A percentile compares a stretch with the other conserved stretches of the same genome.
phyloP scores from a whole-genome alignment of 2,113 vertebrate species.

The Spea bombifrons region DNA sequence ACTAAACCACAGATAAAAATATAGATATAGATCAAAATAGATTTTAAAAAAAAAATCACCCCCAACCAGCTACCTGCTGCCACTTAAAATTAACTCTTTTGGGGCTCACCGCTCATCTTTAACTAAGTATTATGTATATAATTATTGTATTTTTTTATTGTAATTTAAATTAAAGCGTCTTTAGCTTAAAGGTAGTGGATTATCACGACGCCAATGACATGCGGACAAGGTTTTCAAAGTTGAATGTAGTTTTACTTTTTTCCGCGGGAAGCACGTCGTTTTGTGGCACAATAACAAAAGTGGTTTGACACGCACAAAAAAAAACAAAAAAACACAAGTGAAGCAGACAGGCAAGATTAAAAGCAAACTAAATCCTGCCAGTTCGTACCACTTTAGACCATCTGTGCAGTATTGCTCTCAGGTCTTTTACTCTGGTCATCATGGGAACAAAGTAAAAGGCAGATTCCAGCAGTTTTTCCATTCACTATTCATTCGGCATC shows the following conservation, averaged over 20 bases:
- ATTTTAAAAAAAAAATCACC: too few species aligned
- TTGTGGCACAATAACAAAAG: constrained; percentile 19
- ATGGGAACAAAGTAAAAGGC: constrained; percentile 89
- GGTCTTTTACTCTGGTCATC: constrained; percentile 86
- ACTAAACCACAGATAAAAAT: too few species aligned
- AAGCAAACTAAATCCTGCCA: constrained; percentile 57
- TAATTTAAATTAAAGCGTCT: not conserved
- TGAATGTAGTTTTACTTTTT: not conserved
- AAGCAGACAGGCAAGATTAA: constrained; percentile 38
- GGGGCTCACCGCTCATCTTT: too few species aligned
- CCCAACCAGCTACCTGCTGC: too few species aligned
- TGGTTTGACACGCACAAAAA: constrained; percentile 26
- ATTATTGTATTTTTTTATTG: too few species aligned
- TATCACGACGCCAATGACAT: not conserved
- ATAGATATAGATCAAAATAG: too few species aligned
- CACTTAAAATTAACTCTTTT: too few species aligned
- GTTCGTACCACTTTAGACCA: constrained; percentile 80
- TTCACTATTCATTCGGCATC: constrained; percentile 94
- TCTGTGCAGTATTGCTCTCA: constrained; percentile 78
- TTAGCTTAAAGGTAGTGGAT: not conserved
- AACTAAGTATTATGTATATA: too few species aligned
- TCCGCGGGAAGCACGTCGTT: constrained; percentile 10
- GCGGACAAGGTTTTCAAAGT: not conserved
- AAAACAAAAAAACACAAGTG: constrained; percentile 2
- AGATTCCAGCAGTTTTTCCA: constrained; percentile 91